A percentile compares a stretch with the other conserved stretches of the same genome.
Evolutionary conservation across 2,888 invertebrate species (phyloP).

Genomic region (Cantharis lateralis): DNA sequence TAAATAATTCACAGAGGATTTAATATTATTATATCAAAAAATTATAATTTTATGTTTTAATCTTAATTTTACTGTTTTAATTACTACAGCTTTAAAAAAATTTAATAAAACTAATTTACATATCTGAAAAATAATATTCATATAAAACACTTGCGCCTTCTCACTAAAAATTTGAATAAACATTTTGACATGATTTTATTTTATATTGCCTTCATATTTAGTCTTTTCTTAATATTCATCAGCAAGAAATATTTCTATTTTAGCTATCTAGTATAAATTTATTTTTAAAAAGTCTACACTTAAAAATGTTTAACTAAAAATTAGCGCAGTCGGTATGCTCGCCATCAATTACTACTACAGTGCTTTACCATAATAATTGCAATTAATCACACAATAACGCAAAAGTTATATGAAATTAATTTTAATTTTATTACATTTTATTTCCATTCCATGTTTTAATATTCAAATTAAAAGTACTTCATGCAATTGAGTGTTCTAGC

Average conservation of each 20-base stretch:
- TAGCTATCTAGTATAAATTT: neutral
- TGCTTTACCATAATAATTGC: neutral
- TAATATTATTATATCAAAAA: neutral
- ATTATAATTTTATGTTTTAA: neutral
- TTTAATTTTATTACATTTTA: neutral
- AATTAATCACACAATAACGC: neutral
- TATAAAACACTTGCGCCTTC: neutral
- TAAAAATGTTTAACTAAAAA: neutral
- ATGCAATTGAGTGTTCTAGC: neutral
- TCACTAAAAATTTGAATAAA: neutral
- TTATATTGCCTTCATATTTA: neutral
- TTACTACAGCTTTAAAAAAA: neutral
- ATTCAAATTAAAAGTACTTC: neutral
- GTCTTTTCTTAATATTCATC: neutral
- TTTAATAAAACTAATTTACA: neutral
- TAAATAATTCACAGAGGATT: neutral
- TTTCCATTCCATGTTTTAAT: neutral
- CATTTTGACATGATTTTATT: neutral
- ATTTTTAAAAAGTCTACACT: no score
- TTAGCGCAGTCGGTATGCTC: neutral
- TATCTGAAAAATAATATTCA: neutral
- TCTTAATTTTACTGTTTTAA: neutral
- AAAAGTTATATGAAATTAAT: neutral
- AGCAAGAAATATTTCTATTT: neutral
- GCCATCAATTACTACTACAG: neutral